Conservation (phyloP, 2,113 vertebrate genomes). For the Hystrix cristata region DNA sequence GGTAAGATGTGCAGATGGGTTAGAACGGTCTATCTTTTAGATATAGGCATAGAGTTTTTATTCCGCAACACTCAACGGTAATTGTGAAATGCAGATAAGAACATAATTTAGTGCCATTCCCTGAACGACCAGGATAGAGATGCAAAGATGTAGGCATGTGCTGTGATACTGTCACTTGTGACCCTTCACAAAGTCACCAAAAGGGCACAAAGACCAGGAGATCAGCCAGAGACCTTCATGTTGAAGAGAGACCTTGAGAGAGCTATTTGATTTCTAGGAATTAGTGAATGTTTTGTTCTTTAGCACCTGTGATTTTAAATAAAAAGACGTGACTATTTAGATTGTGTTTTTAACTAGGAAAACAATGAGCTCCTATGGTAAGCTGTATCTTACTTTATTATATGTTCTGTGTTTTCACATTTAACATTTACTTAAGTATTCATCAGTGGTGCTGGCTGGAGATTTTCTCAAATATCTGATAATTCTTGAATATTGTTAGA, state of each 20-base stretch:
- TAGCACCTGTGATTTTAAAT: conserved; percentile 1
- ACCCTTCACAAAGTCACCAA: background rate
- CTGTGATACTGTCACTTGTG: background rate
- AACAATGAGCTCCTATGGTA: conserved; percentile 5
- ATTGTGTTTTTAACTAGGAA: conserved; percentile 48
- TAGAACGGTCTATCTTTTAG: background rate
- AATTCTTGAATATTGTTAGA: background rate
- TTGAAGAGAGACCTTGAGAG: background rate
- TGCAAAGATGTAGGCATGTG: background rate
- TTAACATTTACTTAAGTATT: conserved; percentile 27
- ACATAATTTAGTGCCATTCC: background rate
- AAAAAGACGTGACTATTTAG: background rate
- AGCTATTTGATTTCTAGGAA: background rate
- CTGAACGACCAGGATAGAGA: background rate
- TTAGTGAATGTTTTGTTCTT: background rate
- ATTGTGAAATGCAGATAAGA: background rate
- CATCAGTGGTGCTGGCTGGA: background rate
- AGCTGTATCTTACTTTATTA: conserved; percentile 3
- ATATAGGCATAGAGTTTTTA: background rate
- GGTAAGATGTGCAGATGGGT: background rate
- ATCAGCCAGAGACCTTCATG: background rate
- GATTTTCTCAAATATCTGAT: background rate
- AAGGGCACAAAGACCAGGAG: conserved; percentile 10
- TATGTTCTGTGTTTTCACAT: background rate
- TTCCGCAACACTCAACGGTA: background rate